Conservation (phyloP, 2,113 vertebrate species). For the Takifugu flavidus region DNA sequence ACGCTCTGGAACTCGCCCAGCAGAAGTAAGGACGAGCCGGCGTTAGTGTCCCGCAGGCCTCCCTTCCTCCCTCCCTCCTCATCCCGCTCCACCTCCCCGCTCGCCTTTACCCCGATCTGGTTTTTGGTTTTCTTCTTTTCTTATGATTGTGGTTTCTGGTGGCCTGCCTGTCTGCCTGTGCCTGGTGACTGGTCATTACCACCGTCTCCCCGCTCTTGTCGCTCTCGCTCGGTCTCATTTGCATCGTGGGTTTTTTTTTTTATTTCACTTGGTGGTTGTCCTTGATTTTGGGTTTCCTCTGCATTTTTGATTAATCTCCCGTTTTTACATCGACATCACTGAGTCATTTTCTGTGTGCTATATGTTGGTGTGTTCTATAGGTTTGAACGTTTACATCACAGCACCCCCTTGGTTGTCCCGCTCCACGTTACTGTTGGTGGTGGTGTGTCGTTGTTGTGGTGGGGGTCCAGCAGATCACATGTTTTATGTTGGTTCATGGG, state of each 20-base stretch:
- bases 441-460: conserved; percentile 43
- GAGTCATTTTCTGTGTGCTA: conserved; percentile 47
- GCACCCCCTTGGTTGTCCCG: conserved; percentile 35
- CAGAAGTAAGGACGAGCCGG: conserved; percentile 89
- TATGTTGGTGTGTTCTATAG: conserved; percentile 31
- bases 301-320: conserved; percentile 65
- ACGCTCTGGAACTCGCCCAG: conserved; percentile 98
- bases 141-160: conserved; percentile 65
- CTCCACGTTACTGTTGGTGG: conserved; percentile 36
- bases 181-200: conserved; percentile 74
- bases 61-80: conserved; percentile 39
- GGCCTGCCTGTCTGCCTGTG: conserved; percentile 76
- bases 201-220: conserved; percentile 42
- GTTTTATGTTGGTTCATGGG: no score
- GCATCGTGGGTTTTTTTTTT: conserved; percentile 67
- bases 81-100: conserved; percentile 6
- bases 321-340: conserved; percentile 48
- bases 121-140: conserved; percentile 46
- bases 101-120: conserved; percentile 34
- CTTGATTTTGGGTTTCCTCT: conserved; percentile 54
- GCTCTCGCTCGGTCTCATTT: conserved; percentile 55
- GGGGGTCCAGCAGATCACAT: conserved; percentile 10
- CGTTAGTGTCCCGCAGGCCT: conserved; percentile 62
- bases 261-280: conserved; percentile 55
- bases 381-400: conserved; percentile 36